Evolutionary conservation across 2,888 invertebrate genomes (phyloP).

Genomic region (Yponomeuta malinellus): DNA sequence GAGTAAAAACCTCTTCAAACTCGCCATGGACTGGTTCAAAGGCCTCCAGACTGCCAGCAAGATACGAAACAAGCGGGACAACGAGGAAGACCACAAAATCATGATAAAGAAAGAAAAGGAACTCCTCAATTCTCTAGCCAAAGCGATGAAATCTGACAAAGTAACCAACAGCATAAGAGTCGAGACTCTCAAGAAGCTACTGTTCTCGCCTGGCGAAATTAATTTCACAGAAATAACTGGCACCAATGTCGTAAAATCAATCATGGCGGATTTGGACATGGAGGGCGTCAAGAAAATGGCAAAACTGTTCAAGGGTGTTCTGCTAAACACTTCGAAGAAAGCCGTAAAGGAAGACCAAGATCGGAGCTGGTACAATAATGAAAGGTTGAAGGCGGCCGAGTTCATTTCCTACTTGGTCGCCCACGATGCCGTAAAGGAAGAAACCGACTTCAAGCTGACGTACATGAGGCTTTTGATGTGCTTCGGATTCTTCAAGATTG

Average conservation of each 20-base stretch:
- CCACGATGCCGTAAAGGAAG: conserved; percentile 69
- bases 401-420: conserved; percentile 66
- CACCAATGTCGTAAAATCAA: conserved; percentile 78
- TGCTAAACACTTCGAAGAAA: conserved; percentile 73
- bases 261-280: conserved; percentile 76
- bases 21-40: conserved; percentile 79
- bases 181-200: conserved; percentile 76
- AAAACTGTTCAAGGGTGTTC: conserved; percentile 77
- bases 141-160: conserved; percentile 63
- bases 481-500: conserved; percentile 78
- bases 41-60: conserved; percentile 73
- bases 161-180: conserved; percentile 72
- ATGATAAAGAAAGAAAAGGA: conserved; percentile 75
- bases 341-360: conserved; percentile 59
- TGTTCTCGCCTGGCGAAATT: conserved; percentile 82
- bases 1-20: conserved; percentile 78
- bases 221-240: conserved; percentile 84
- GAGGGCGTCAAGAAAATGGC: conserved; percentile 79
- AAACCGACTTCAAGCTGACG: conserved; percentile 79
- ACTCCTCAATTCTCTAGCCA: conserved; percentile 67
- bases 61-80: conserved; percentile 67
- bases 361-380: conserved; percentile 80
- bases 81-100: conserved; percentile 66
- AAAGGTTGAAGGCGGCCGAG: conserved; percentile 80
- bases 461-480: conserved; percentile 80